Percentiles rank a stretch among this genome's conserved stretches.
Conservation (phyloP, 2,113 vertebrate species). For the Proterorhinus semilunaris region DNA sequence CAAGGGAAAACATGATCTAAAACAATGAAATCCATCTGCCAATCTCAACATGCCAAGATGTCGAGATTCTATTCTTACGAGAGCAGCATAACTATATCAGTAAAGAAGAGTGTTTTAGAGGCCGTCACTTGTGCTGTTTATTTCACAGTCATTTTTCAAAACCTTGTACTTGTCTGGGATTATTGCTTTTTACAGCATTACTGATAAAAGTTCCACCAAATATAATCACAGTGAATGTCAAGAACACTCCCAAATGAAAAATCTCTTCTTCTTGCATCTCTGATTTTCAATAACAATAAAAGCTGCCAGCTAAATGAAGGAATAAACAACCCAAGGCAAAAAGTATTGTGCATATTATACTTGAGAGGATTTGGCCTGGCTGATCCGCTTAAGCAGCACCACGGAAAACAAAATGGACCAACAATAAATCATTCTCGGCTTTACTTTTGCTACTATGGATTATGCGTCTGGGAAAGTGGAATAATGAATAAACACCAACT, state of each 20-base stretch:
- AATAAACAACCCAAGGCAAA: slow-evolving; percentile 3
- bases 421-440: slow-evolving; percentile 18
- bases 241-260: slow-evolving; percentile 7
- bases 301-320: slow-evolving; percentile 8
- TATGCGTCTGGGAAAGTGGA: slow-evolving; percentile 16
- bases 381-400: slow-evolving; percentile 15
- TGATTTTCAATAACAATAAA: slow-evolving; percentile 15
- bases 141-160: slow-evolving; percentile 10
- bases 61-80: no score
- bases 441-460: slow-evolving; percentile 33
- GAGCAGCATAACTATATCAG: no score
- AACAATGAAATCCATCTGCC: no score
- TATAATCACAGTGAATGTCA: slow-evolving; percentile 9
- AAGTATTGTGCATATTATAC: slow-evolving; percentile 12
- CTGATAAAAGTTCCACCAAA: slow-evolving; percentile 7
- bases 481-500: slow-evolving; percentile 33
- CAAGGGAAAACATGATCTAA: no score
- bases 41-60: background rate
- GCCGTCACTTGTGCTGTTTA: background rate
- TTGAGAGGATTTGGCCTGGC: slow-evolving; percentile 1
- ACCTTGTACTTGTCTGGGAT: slow-evolving; percentile 2
- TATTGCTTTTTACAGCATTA: slow-evolving; percentile 10
- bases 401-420: slow-evolving; percentile 15
- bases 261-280: slow-evolving; percentile 10
- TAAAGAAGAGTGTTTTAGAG: background rate